Conservation (phyloP, 2,888 invertebrate genomes). For the Mythimna pallens region DNA sequence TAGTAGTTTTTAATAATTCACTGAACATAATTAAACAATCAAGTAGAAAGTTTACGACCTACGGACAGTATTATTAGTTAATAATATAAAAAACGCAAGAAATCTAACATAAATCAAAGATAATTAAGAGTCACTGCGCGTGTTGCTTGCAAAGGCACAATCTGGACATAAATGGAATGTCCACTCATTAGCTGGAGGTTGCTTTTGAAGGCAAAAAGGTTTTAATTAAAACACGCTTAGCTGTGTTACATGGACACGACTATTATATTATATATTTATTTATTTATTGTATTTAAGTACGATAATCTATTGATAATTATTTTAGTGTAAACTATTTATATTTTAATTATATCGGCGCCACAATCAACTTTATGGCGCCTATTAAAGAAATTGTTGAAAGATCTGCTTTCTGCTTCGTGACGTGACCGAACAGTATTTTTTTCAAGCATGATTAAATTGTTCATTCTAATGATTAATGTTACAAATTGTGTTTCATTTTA, state of each 20-base stretch:
- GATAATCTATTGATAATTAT: constrained; percentile 45
- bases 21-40: constrained; percentile 55
- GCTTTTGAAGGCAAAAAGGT: constrained; percentile 63
- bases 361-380: constrained; percentile 41
- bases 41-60: constrained; percentile 58
- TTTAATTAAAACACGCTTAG: constrained; percentile 59
- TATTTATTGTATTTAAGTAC: constrained; percentile 38
- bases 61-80: constrained; percentile 49
- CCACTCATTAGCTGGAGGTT: constrained; percentile 63
- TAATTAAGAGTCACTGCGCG: constrained; percentile 59
- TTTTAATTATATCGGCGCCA: constrained; percentile 57
- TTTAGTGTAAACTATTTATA: constrained; percentile 49
- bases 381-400: constrained; percentile 51
- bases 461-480: constrained; percentile 48
- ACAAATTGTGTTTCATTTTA: constrained; percentile 55
- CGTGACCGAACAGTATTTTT: constrained; percentile 30
- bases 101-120: constrained; percentile 60
- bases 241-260: constrained; percentile 54
- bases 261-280: constrained; percentile 57
- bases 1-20: constrained; percentile 42
- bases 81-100: constrained; percentile 52
- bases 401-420: constrained; percentile 37
- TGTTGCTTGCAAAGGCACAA: constrained; percentile 67
- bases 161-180: constrained; percentile 69
- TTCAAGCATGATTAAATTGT: constrained; percentile 36